A percentile compares a stretch with the other conserved stretches of the same genome.
These are phyloP conservation scores for Drosophila kanekoi DNA, from an alignment of 2,888 invertebrate genomes.

Conservation along the genomic window DNA sequence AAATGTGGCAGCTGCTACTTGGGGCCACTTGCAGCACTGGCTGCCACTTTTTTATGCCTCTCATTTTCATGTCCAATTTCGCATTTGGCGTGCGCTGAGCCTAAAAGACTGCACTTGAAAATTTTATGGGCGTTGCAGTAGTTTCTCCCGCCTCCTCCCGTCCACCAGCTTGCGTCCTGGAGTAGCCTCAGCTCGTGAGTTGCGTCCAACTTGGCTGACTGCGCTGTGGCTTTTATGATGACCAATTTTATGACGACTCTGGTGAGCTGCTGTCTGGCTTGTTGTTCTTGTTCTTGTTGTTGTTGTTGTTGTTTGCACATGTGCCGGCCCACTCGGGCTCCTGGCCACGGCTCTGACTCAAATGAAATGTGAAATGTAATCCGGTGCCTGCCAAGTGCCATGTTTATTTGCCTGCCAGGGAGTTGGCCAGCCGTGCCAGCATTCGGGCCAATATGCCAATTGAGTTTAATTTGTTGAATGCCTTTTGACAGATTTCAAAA, in stretches of 20 bases:
- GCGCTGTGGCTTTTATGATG: conserved; percentile 60
- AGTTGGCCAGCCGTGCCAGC: conserved; percentile 13
- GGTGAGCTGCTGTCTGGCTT: conserved; percentile 26
- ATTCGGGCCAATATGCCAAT: conserved; percentile 67
- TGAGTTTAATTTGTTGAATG: conserved; percentile 80
- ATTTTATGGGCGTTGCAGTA: conserved; percentile 71
- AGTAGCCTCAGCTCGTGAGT: conserved; percentile 10
- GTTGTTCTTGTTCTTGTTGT: conserved; percentile 21
- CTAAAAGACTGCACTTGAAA: conserved; percentile 80
- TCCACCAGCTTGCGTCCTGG: conserved; percentile 3
- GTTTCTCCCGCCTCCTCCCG: conserved; percentile 21
- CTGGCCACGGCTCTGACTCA: conserved; percentile 17
- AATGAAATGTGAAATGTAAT: conserved; percentile 81
- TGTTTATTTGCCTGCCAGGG: conserved; percentile 73
- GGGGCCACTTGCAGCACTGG: conserved; percentile 58
- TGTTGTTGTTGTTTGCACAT: conserved; percentile 15
- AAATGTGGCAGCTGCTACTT: conserved; percentile 78
- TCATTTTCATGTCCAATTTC: conserved; percentile 79
- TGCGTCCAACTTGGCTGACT: conserved; percentile 27
- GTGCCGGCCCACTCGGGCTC: neutral
- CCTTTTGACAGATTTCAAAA: conserved; percentile 80
- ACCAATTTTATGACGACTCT: conserved; percentile 55
- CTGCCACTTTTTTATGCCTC: conserved; percentile 53
- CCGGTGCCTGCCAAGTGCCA: conserved; percentile 70
- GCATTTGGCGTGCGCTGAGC: conserved; percentile 63